These are phyloP conservation scores for Mohoua ochrocephala DNA, from an alignment of 2,113 vertebrate species.

Conservation along the genomic window DNA sequence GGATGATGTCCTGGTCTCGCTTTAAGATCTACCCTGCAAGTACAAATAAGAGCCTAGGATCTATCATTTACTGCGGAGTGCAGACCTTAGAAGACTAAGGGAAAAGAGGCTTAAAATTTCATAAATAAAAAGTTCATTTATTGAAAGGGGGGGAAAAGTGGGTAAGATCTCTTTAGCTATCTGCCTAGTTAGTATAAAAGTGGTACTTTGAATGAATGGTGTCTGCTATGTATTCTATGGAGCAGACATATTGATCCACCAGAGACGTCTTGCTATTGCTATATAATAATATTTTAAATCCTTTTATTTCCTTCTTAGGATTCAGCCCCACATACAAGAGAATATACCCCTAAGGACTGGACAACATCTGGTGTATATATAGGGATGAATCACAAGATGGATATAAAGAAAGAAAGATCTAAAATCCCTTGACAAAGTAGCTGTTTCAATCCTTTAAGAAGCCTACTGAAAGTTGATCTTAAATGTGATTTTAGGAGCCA, in stretches of 20 bases:
- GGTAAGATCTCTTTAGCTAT: neutral
- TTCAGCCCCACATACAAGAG: slow-evolving; percentile 4
- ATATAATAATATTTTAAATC: slow-evolving; percentile 15
- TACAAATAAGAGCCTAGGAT: neutral
- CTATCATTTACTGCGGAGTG: neutral
- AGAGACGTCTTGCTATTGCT: neutral
- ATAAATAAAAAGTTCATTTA: neutral
- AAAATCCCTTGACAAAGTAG: slow-evolving; percentile 40
- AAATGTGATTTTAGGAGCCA: slow-evolving; percentile 33
- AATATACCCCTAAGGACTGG: slow-evolving; percentile 20
- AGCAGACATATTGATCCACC: neutral
- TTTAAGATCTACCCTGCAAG: neutral
- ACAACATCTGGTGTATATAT: slow-evolving; percentile 10
- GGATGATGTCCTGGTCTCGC: neutral
- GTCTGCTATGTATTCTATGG: neutral
- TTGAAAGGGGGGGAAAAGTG: neutral
- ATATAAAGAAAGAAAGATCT: slow-evolving; percentile 42
- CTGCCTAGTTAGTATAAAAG: neutral
- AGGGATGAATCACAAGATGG: slow-evolving; percentile 1
- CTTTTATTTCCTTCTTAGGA: slow-evolving; percentile 48
- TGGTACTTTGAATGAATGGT: neutral
- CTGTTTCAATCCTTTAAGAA: slow-evolving; percentile 42
- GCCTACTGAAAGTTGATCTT: slow-evolving; percentile 29
- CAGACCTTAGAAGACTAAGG: neutral
- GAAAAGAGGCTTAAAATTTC: neutral